These are phyloP conservation scores for Ptychobarbus kaznakovi DNA, from an alignment of 2,797 vertebrate species.

Conservation along the genomic window DNA sequence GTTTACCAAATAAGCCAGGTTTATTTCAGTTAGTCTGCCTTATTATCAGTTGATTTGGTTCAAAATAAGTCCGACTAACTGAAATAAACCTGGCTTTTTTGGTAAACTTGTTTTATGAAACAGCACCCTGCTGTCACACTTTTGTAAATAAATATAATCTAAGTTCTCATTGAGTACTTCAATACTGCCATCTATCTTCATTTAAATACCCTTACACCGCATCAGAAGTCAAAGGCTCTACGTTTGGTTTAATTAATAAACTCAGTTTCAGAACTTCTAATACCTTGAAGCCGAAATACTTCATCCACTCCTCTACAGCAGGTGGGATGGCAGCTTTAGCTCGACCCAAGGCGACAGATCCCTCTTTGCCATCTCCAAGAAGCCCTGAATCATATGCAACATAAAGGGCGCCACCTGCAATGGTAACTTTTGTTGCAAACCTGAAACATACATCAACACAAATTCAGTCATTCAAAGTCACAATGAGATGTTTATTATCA, in stretches of 20 bases:
- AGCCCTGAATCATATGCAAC: slow-evolving; percentile 87
- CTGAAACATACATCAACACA: slow-evolving; percentile 69
- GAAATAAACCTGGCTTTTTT: too few species aligned
- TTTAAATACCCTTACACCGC: not conserved
- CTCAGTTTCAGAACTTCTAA: not conserved
- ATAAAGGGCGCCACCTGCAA: slow-evolving; percentile 90
- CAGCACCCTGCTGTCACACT: not conserved
- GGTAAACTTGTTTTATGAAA: too few species aligned
- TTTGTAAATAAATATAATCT: not conserved
- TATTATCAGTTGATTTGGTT: too few species aligned
- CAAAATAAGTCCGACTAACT: too few species aligned
- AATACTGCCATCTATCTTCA: not conserved
- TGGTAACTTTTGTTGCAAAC: slow-evolving; percentile 85
- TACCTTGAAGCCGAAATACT: slow-evolving; percentile 89
- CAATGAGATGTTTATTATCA: not conserved
- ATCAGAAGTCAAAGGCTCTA: not conserved
- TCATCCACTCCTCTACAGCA: slow-evolving; percentile 86
- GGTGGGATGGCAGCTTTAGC: slow-evolving; percentile 83
- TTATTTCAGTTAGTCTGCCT: too few species aligned
- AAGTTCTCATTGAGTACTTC: not conserved
- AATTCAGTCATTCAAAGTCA: not conserved
- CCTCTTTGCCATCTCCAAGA: slow-evolving; percentile 82
- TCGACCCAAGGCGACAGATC: slow-evolving; percentile 82
- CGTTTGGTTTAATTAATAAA: not conserved
- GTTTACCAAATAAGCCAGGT: too few species aligned